Evolutionary conservation across 2,797 vertebrate species (phyloP).

Genomic region (Sparus aurata): DNA sequence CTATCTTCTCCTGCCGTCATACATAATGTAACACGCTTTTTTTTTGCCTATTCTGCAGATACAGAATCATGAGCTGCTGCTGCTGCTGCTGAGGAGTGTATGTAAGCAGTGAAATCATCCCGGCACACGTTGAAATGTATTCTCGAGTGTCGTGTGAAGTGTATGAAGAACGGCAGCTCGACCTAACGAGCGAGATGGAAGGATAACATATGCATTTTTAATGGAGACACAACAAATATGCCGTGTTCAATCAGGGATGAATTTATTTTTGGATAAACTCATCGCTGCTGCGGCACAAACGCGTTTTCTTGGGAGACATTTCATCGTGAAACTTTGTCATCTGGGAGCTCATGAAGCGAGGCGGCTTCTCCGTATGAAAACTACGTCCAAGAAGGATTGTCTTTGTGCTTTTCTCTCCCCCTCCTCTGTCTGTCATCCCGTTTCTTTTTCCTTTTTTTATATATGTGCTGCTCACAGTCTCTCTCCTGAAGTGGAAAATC

Average conservation of each 20-base stretch:
- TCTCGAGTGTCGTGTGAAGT: conserved; percentile 17
- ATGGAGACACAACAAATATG: conserved; percentile 35
- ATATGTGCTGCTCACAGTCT: conserved; percentile 62
- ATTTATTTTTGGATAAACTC: conserved; percentile 43
- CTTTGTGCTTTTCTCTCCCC: conserved; percentile 57
- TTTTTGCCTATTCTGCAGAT: conserved; percentile 58
- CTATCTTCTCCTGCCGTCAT: conserved; percentile 55
- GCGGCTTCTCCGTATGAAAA: conserved; percentile 69
- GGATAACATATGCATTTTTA: conserved; percentile 48
- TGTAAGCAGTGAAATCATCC: conserved; percentile 26
- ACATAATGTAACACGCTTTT: conserved; percentile 61
- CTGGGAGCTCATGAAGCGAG: conserved; percentile 22
- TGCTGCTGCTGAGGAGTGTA: conserved; percentile 1
- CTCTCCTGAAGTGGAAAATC: conserved; percentile 86
- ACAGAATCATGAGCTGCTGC: conserved; percentile 18
- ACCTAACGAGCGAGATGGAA: background rate
- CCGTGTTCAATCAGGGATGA: conserved; percentile 44
- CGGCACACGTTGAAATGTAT: conserved; percentile 2
- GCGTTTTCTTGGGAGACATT: conserved; percentile 31
- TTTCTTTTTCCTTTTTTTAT: conserved; percentile 29
- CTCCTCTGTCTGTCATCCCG: conserved; percentile 43
- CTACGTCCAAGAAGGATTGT: conserved; percentile 76
- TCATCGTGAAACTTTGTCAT: conserved; percentile 45
- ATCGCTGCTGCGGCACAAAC: background rate
- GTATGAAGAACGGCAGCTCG: conserved; percentile 16